A percentile compares a stretch with the other conserved stretches of the same genome.
Evolutionary conservation across 2,113 vertebrate genomes (phyloP).

Genomic region (Notiomystis cincta): DNA sequence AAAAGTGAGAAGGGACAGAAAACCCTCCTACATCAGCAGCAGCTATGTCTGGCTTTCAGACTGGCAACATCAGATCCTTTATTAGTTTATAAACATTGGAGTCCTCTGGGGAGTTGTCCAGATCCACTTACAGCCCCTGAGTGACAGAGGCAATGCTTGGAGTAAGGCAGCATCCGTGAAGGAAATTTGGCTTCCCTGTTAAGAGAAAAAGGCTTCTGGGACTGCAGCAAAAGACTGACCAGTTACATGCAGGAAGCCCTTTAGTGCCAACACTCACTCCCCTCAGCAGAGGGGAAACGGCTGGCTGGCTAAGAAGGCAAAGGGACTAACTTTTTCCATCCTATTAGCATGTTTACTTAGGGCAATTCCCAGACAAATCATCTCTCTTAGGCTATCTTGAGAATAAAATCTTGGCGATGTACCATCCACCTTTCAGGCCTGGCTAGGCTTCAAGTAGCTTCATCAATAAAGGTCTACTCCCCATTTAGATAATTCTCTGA

Average conservation of each 20-base stretch:
- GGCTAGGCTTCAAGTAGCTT: neutral
- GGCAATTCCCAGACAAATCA: neutral
- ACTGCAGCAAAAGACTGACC: neutral
- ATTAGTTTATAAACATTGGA: slow-evolving; percentile 36
- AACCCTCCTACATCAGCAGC: neutral
- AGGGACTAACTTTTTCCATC: slow-evolving; percentile 7
- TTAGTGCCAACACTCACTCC: neutral
- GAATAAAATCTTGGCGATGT: neutral
- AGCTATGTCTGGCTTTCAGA: neutral
- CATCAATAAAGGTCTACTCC: neutral
- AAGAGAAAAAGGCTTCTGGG: slow-evolving; percentile 9
- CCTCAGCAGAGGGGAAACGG: neutral
- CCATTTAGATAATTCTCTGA: neutral
- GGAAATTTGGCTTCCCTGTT: slow-evolving; percentile 23
- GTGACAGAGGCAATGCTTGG: neutral
- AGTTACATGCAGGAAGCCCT: neutral
- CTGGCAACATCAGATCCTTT: slow-evolving; percentile 6
- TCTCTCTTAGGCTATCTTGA: neutral
- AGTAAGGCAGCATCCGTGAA: neutral
- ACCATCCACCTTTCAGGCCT: slow-evolving; percentile 2
- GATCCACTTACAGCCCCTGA: slow-evolving; percentile 1
- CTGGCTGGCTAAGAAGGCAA: neutral
- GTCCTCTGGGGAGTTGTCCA: neutral
- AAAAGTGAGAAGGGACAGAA: neutral
- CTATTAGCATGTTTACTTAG: neutral